Evolutionary conservation across 1,140 invertebrate species (phyloP).

Genomic region (Agraylea sexmaculata): DNA sequence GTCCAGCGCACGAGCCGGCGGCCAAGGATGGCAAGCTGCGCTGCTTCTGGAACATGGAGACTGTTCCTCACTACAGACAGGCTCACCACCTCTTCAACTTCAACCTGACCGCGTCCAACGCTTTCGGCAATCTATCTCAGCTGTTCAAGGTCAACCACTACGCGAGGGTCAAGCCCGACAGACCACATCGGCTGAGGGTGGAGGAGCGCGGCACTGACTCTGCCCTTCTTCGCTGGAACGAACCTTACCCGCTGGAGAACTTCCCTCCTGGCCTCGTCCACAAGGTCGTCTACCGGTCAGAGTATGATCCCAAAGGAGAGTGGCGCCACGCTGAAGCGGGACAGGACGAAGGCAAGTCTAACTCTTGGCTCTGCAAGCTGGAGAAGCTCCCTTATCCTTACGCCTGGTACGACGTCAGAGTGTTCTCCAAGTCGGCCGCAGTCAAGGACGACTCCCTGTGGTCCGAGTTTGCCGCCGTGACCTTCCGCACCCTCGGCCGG

Average conservation of each 20-base stretch:
- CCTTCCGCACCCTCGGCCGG: constrained; percentile 46
- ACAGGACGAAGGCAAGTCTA: constrained; percentile 21
- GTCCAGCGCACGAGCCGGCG: constrained; percentile 5
- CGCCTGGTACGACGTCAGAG: constrained; percentile 53
- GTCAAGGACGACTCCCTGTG: constrained; percentile 44
- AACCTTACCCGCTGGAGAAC: constrained; percentile 43
- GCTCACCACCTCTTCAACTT: constrained; percentile 44
- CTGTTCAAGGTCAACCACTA: constrained; percentile 47
- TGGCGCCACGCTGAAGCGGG: constrained; percentile 29
- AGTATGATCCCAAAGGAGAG: constrained; percentile 44
- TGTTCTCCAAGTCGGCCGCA: constrained; percentile 45
- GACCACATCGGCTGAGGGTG: constrained; percentile 42
- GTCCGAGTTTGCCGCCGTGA: constrained; percentile 46
- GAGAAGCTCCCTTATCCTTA: constrained; percentile 50
- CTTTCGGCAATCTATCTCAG: constrained; percentile 37
- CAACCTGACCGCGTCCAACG: constrained; percentile 40
- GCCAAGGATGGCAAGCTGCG: constrained; percentile 24
- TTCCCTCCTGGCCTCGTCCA: constrained; percentile 47
- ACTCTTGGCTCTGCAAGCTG: constrained; percentile 42
- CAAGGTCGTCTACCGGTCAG: constrained; percentile 49
- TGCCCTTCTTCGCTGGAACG: constrained; percentile 44
- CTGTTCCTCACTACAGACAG: constrained; percentile 48
- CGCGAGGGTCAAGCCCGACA: constrained; percentile 46
- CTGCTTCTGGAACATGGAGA: constrained; percentile 43
- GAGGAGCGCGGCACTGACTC: constrained; percentile 44